These are phyloP conservation scores for Mastigias papua DNA, from an alignment of 30 jellyfish, hydroid and myxozoan species.

Conservation along the genomic window DNA sequence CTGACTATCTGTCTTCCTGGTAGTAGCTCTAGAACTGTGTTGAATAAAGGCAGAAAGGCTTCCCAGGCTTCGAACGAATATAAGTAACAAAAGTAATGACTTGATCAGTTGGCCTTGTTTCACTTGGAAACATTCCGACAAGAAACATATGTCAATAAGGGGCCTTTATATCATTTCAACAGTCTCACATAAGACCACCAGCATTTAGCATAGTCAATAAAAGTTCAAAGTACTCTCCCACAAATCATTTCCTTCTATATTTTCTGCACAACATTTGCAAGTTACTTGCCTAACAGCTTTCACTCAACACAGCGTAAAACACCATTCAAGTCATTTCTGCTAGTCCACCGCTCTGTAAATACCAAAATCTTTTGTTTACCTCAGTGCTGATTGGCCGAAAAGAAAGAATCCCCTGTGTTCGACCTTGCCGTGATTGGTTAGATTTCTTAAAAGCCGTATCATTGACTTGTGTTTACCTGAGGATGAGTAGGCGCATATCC, in stretches of 20 bases:
- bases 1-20: background rate
- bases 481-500: constrained; percentile 25
- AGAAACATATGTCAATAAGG: constrained; percentile 1
- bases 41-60: background rate
- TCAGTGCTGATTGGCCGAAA: constrained; percentile 49
- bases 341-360: constrained; percentile 36
- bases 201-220: background rate
- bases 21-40: background rate
- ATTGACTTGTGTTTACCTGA: constrained; percentile 1
- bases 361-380: constrained; percentile 29
- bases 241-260: constrained; percentile 3
- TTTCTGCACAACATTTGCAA: constrained; percentile 19
- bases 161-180: constrained; percentile 25
- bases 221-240: constrained; percentile 27
- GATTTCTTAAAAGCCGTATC: background rate
- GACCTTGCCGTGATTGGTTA: constrained; percentile 14
- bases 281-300: constrained; percentile 30
- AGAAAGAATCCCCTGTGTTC: background rate
- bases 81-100: background rate
- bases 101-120: background rate
- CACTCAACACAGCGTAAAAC: constrained; percentile 47
- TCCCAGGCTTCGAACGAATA: background rate
- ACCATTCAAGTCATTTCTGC: constrained; percentile 53
- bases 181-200: constrained; percentile 4
- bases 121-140: background rate